Percentiles rank a stretch among this genome's conserved stretches.
Evolutionary conservation across 2,113 vertebrate genomes (phyloP).

Genomic region (Lamprologus ornatipinnis): DNA sequence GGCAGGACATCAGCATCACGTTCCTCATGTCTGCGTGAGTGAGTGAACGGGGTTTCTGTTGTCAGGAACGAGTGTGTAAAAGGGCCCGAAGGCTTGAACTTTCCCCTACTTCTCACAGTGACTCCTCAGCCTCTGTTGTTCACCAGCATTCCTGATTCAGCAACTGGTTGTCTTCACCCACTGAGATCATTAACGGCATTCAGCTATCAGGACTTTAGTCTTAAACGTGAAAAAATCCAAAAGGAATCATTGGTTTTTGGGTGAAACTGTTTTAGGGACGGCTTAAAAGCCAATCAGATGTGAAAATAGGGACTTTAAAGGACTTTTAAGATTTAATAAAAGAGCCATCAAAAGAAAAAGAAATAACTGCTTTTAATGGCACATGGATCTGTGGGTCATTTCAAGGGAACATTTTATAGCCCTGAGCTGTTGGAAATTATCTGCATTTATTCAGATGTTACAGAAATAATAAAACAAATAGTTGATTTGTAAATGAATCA

Average conservation of each 20-base stretch:
- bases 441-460: background rate
- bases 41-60: background rate
- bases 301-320: background rate
- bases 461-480: background rate
- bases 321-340: background rate
- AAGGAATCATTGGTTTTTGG: background rate
- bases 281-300: background rate
- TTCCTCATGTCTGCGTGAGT: constrained; percentile 6
- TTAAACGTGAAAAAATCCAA: background rate
- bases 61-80: constrained; percentile 30
- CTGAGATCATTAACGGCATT: background rate
- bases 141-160: constrained; percentile 14
- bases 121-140: background rate
- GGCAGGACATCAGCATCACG: constrained; percentile 10
- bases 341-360: background rate
- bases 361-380: background rate
- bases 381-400: background rate
- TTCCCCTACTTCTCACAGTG: constrained; percentile 71
- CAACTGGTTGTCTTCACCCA: background rate
- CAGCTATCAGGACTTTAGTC: background rate
- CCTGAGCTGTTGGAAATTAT: background rate
- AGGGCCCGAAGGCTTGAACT: constrained; percentile 53
- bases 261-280: background rate
- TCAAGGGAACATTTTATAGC: background rate
- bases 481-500: background rate